Base-by-base conservation (phyloP, 2,113 vertebrate species). In the Anas platyrhynchos region DNA sequence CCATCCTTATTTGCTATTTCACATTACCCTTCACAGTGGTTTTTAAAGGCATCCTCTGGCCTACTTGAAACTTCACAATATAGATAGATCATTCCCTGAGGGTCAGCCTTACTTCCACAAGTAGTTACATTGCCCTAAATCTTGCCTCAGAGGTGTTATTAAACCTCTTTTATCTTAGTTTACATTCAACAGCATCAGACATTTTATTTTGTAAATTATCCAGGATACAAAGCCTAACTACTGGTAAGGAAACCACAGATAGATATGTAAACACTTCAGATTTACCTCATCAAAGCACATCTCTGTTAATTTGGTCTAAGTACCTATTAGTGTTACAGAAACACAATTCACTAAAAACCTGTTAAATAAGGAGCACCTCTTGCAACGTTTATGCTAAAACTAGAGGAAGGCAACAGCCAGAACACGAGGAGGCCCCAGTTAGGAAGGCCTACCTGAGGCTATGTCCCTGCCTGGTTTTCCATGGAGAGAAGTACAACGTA, bases 331-430 rank as follows among this genome's bases (percentile, higher is more conserved):
- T 4, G 3, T 14, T 8, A n/a, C 32, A 22, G 26, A 86, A 84
- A 58, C 7, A 31, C 10, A 48, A 16, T 8, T 32, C 9, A 9
- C 17, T 10, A 27, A 29, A 46, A 90, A 44, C 23, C 11, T 34
- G 13, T 27, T 4, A 44, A 61, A 26, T 12, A 25, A 11, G 0
- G 0, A 65, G 10, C 5, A 31, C 22, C 34, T 74, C 31, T 25
- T 34, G 8, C 16, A 58, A 20, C 0, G 0, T 0, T 0, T 62
- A 22, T 1, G 23, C 27, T 22, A 52, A 38, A 74, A 17, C 7
- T 13, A 13, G 7, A 55, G 9, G 25, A 29, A 59, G 76, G 2
- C 13, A 56, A 9, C 11, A 59, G 46, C 26, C 31, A 62, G 22
- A 46, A 46, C 2, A 5, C 0, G 6, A 66, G 8, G 16, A 50